Percentiles rank a stretch among this genome's conserved stretches.
Evolutionary conservation across 1,140 invertebrate species (phyloP).

Genomic region (Bombus superbus): DNA sequence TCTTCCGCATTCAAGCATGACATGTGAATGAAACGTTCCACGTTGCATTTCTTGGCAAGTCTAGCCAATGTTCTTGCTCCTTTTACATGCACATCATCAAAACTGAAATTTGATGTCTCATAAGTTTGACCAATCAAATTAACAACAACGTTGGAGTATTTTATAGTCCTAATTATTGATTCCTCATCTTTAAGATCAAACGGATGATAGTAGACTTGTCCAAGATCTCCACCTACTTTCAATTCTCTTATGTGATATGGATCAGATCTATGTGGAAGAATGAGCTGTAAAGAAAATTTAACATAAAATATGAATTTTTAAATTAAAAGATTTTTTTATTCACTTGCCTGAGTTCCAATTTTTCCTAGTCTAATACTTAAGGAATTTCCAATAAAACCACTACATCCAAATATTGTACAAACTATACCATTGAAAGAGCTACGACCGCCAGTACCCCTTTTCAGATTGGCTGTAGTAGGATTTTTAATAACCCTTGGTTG

Average conservation of each 20-base stretch:
- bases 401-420: slow-evolving; percentile 97
- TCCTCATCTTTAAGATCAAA: slow-evolving; percentile 94
- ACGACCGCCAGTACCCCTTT: slow-evolving; percentile 95
- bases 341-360: slow-evolving; percentile 89
- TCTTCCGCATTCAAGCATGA: slow-evolving; percentile 89
- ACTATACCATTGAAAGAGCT: slow-evolving; percentile 98
- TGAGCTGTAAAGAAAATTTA: slow-evolving; percentile 86
- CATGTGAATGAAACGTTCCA: slow-evolving; percentile 93
- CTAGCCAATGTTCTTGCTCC: slow-evolving; percentile 90
- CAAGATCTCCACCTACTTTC: slow-evolving; percentile 96
- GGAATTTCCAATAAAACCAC: slow-evolving; percentile 93
- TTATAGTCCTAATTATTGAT: slow-evolving; percentile 92
- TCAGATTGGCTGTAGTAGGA: slow-evolving; percentile 86
- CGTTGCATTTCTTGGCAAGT: slow-evolving; percentile 89
- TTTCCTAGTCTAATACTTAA: slow-evolving; percentile 95
- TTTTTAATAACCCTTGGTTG: slow-evolving; percentile 77
- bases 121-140: slow-evolving; percentile 96
- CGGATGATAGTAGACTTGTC: slow-evolving; percentile 96
- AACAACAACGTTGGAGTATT: slow-evolving; percentile 98
- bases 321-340: not conserved
- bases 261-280: slow-evolving; percentile 96
- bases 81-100: slow-evolving; percentile 91
- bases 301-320: not conserved
- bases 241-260: slow-evolving; percentile 89
- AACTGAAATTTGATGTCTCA: slow-evolving; percentile 95